Evolutionary conservation across 2,797 vertebrate species (phyloP), one percentile per base, ranked within the genome.

Genomic region (Centropyge bicolor): DNA sequence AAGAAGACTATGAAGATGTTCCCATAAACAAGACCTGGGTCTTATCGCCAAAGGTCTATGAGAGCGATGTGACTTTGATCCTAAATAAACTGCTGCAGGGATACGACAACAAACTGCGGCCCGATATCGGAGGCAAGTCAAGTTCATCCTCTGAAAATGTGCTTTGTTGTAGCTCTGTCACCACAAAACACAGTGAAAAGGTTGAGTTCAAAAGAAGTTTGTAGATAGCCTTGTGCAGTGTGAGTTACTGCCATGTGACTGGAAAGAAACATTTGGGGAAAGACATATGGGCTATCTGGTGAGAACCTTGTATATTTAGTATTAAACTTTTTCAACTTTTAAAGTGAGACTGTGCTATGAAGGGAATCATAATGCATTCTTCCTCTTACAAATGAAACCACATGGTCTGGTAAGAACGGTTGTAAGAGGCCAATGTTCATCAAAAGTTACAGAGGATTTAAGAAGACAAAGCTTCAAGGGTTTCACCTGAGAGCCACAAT

Each of bases 1-100:
- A 99, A 24, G 98, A 99, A 76, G 98, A 99, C 19, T 98, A 99
- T 83, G 97, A 99, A 79, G 98, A 99, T 48, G 95, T 97, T 65
- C 97, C 92, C 1, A 96, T 97, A 70, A 99, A 99, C 88, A 98
- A 98, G 93, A 99, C 98, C 14, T 99, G 98, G 98, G 97, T 99
- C 73, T 94, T 99, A 83, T 98, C 98, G 38, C 98, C 98, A 24
- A 98, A 97, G 93, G 96, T 98, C 89, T 97, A 98, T 16, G 97
- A 98, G 90, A 97, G 97, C 46, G 98, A 99, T 68, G 97, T 99
- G 86, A 99, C 98, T 80, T 90, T 97, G 88, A 98, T 99, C 86
- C 92, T 99, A 64, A 98, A 99, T 46, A 97, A 97, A 67, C 94
- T 99, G 84, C 96, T 99, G 82, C 96, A 95, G 90, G 98, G 97